Evolutionary conservation across 2,888 invertebrate genomes (phyloP).

Genomic region (Agrotis clavis): DNA sequence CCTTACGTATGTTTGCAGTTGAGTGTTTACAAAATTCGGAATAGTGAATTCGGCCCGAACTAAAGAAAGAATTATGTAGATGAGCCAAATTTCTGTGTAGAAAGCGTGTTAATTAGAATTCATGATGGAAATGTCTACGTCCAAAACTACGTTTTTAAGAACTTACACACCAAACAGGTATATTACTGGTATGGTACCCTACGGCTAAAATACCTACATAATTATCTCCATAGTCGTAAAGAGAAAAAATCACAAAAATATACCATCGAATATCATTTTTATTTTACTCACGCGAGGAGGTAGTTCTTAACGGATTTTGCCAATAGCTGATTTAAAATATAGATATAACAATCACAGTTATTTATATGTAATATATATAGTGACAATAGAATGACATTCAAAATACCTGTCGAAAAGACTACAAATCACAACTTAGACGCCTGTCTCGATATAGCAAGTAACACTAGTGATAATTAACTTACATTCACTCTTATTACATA

Average conservation of each 20-base stretch:
- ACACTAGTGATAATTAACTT: constrained; percentile 84
- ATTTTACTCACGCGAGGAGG: constrained; percentile 77
- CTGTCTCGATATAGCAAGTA: constrained; percentile 80
- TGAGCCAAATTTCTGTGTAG: constrained; percentile 29
- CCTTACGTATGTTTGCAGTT: constrained; percentile 19
- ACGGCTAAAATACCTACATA: constrained; percentile 57
- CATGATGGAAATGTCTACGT: constrained; percentile 35
- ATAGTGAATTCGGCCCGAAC: constrained; percentile 45
- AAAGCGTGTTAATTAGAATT: constrained; percentile 38
- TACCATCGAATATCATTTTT: constrained; percentile 66
- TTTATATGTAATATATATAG: constrained; percentile 76
- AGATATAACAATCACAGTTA: constrained; percentile 84
- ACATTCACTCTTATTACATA: constrained; percentile 85
- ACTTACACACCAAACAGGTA: constrained; percentile 41
- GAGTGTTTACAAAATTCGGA: constrained; percentile 33
- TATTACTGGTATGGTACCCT: constrained; percentile 45
- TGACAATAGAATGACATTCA: constrained; percentile 80
- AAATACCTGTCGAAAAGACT: constrained; percentile 86
- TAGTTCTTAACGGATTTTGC: constrained; percentile 77
- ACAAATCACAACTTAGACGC: constrained; percentile 87
- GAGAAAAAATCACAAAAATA: constrained; percentile 66
- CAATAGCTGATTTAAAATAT: constrained; percentile 78
- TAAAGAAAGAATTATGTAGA: constrained; percentile 62
- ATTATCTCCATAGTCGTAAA: constrained; percentile 60
- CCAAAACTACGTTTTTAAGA: constrained; percentile 29